Evolutionary conservation across 1,140 invertebrate species (phyloP).

Genomic region (Drosophila rufa): DNA sequence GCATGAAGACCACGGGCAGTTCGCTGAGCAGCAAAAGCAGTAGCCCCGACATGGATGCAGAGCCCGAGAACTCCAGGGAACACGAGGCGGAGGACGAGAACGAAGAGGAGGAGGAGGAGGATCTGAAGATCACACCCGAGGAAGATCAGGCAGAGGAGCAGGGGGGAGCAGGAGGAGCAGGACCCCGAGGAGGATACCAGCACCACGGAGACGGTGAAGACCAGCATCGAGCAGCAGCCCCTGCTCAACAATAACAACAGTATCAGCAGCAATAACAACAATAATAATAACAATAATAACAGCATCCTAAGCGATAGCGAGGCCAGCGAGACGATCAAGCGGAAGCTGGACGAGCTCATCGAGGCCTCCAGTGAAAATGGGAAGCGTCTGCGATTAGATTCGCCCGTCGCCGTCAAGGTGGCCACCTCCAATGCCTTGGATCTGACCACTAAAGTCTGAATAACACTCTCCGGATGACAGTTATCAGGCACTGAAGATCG

Average conservation of each 20-base stretch:
- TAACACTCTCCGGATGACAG: constrained; percentile 22
- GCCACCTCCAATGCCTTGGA: constrained; percentile 87
- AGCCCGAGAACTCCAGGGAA: constrained; percentile 51
- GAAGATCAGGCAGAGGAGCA: constrained; percentile 83
- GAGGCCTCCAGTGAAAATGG: constrained; percentile 86
- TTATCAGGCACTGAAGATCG: constrained; percentile 44
- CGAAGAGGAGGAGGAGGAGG: constrained; percentile 65
- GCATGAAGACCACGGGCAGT: constrained; percentile 88
- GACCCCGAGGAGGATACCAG: constrained; percentile 32
- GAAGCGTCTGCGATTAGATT: constrained; percentile 85
- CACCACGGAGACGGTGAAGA: constrained; percentile 54
- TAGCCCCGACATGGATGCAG: constrained; percentile 50
- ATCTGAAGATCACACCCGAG: constrained; percentile 21
- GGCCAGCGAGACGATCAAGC: constrained; percentile 80
- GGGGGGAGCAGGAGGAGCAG: constrained; percentile 60
- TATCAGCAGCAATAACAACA: constrained; percentile 67
- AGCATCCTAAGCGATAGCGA: constrained; percentile 60
- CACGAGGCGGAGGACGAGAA: constrained; percentile 56
- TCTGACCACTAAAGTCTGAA: constrained; percentile 87
- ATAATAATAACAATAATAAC: constrained; percentile 62
- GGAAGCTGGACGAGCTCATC: constrained; percentile 66
- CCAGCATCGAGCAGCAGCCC: constrained; percentile 59
- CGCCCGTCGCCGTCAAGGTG: constrained; percentile 53
- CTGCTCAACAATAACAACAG: constrained; percentile 64
- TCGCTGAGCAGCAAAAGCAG: constrained; percentile 77